Conservation (phyloP, 2,113 vertebrate species). For the Silurus meridionalis region DNA sequence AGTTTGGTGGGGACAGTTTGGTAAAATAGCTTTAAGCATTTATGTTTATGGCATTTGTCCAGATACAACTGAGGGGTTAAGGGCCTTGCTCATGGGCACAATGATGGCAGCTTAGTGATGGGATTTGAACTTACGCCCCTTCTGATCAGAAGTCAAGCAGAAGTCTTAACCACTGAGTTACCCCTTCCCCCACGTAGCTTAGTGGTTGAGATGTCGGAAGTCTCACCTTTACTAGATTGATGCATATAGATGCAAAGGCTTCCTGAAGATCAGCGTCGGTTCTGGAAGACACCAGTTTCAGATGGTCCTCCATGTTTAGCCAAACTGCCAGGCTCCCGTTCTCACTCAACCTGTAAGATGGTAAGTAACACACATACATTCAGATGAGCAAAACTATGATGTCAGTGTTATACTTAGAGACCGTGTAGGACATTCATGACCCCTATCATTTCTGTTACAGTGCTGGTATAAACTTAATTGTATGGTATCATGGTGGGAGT, state of each 20-base stretch:
- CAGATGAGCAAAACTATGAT: background rate
- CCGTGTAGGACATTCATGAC: too few relatives aligned
- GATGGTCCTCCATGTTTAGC: constrained; percentile 73
- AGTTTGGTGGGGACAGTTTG: too few relatives aligned
- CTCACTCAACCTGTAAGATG: constrained; percentile 61
- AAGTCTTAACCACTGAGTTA: background rate
- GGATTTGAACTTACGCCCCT: too few relatives aligned
- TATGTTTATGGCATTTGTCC: too few relatives aligned
- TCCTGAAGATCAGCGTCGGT: constrained; percentile 61
- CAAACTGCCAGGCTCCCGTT: constrained; percentile 63
- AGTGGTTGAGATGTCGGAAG: background rate
- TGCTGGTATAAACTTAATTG: too few relatives aligned
- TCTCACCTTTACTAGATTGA: constrained; percentile 62
- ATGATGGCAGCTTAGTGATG: too few relatives aligned
- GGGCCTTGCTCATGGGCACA: too few relatives aligned
- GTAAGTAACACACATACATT: background rate
- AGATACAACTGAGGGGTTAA: too few relatives aligned
- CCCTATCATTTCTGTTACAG: too few relatives aligned
- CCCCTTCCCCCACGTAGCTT: too few relatives aligned
- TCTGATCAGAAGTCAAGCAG: too few relatives aligned
- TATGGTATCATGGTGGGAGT: background rate
- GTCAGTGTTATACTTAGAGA: background rate
- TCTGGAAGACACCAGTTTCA: constrained; percentile 60
- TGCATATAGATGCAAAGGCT: constrained; percentile 62
- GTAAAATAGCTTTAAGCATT: too few relatives aligned